These are phyloP conservation scores for Trogon surrucura DNA, from an alignment of 2,113 vertebrate genomes.

Conservation along the genomic window DNA sequence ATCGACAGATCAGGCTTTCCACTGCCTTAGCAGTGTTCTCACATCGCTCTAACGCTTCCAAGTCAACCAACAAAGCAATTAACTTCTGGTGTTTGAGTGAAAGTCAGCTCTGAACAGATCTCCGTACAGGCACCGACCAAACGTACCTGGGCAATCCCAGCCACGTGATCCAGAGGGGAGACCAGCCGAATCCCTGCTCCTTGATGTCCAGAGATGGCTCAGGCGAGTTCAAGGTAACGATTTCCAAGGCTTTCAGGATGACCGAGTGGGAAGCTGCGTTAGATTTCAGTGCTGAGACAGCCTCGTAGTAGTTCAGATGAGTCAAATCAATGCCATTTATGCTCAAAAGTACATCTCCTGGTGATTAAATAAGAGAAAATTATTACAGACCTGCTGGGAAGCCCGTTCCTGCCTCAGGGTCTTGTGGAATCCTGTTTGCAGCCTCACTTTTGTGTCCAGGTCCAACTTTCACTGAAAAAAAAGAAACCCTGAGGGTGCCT, in stretches of 20 bases:
- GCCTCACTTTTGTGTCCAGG: background rate
- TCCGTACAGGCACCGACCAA: background rate
- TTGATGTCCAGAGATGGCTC: conserved; percentile 75
- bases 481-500: background rate
- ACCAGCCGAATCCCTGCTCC: conserved; percentile 84
- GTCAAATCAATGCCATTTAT: conserved; percentile 91
- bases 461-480: background rate
- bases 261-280: conserved; percentile 86
- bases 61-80: background rate
- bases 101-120: background rate
- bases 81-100: background rate
- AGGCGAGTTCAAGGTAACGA: conserved; percentile 67
- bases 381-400: background rate
- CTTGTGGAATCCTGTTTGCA: background rate
- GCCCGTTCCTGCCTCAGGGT: background rate
- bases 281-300: conserved; percentile 87
- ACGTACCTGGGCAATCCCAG: conserved; percentile 86
- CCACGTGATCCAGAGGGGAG: conserved; percentile 89
- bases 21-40: background rate
- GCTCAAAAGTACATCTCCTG: conserved; percentile 89
- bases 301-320: conserved; percentile 87
- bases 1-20: background rate
- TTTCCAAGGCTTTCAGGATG: conserved; percentile 83
- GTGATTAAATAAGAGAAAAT: background rate
- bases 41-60: background rate